Evolutionary conservation across 2,888 invertebrate genomes (phyloP).

Genomic region (Rambutsinella grinnellia): DNA sequence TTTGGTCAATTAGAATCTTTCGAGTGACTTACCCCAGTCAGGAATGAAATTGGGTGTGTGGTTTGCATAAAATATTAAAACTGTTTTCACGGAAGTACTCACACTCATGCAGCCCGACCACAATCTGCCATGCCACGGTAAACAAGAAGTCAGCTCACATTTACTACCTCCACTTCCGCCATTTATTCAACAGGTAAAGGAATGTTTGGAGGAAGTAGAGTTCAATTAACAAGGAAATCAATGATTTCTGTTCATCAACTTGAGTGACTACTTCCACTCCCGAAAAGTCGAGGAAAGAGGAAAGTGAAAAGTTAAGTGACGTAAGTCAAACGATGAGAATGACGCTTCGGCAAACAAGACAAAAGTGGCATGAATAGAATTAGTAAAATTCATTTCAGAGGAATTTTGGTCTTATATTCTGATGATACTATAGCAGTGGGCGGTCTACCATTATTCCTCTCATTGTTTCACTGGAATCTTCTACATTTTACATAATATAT

Average conservation of each 20-base stretch:
- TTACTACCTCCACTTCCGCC: neutral
- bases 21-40: neutral
- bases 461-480: too few species aligned
- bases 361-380: too few species aligned
- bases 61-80: neutral
- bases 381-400: too few species aligned
- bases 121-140: neutral
- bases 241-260: neutral
- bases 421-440: too few species aligned
- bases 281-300: neutral
- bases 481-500: too few species aligned
- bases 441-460: too few species aligned
- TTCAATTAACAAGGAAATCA: constrained; percentile 25
- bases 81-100: neutral
- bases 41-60: neutral
- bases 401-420: too few species aligned
- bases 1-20: constrained; percentile 13
- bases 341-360: too few species aligned
- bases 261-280: constrained; percentile 18
- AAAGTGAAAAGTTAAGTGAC: neutral
- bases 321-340: too few species aligned
- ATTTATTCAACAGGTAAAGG: constrained; percentile 27
- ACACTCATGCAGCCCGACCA: neutral
- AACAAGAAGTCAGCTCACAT: neutral
- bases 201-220: too few species aligned